These are phyloP conservation scores for Chionomys nivalis DNA, from an alignment of 2,113 vertebrate species.

Conservation along the genomic window DNA sequence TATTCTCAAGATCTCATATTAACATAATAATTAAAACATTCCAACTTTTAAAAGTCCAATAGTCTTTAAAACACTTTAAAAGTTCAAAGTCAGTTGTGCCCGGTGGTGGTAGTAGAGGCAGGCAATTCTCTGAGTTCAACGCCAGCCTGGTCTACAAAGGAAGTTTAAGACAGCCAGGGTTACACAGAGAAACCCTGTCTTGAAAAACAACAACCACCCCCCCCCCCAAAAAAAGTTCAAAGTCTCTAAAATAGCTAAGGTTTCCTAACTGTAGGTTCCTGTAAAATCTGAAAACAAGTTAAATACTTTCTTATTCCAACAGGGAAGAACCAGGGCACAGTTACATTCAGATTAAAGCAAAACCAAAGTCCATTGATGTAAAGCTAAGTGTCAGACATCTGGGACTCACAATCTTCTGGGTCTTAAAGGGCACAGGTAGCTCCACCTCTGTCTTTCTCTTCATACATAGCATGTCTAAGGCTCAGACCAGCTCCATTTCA, in stretches of 20 bases:
- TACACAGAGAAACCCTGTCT: no score
- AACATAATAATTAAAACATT: not conserved
- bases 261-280: not conserved
- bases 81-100: not conserved
- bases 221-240: not conserved
- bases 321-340: not conserved
- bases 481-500: not conserved
- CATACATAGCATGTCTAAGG: not conserved
- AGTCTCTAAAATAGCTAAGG: not conserved
- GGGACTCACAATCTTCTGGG: not conserved
- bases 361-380: not conserved
- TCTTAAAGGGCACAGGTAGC: not conserved
- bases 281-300: not conserved
- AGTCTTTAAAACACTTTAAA: not conserved
- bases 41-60: not conserved
- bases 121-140: not conserved
- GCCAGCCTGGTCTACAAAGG: not conserved
- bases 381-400: not conserved
- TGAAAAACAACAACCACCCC: no score
- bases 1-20: not conserved
- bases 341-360: not conserved
- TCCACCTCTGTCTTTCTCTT: not conserved
- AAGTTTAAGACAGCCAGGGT: no score
- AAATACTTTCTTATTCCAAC: not conserved
- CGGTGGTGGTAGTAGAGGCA: not conserved